A percentile compares a stretch with the other conserved stretches of the same genome.
phyloP scores from a whole-genome alignment of 2,797 vertebrate genomes.

The Momotus momota region DNA sequence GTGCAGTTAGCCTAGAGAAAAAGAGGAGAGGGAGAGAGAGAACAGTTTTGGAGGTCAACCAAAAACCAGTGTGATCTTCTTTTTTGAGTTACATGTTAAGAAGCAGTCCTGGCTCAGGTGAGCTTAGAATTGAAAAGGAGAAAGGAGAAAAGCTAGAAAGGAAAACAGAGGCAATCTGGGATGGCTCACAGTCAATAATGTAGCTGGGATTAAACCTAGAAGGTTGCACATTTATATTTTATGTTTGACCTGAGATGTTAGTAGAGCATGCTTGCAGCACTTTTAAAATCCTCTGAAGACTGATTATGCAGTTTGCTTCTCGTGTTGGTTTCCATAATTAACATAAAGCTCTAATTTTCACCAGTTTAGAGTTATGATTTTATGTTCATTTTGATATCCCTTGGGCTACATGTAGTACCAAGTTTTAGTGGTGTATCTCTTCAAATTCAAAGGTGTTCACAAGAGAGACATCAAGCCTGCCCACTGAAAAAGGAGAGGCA shows the following conservation, averaged over 20 bases:
- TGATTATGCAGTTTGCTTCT: constrained; percentile 40
- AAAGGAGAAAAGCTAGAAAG: neutral
- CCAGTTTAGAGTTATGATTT: constrained; percentile 19
- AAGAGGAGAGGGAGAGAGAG: neutral
- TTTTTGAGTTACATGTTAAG: neutral
- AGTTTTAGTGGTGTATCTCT: neutral
- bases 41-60: neutral
- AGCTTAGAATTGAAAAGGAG: neutral
- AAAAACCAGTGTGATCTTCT: neutral
- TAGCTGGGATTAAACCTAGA: neutral
- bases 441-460: neutral
- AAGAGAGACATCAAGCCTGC: neutral
- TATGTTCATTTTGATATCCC: constrained; percentile 22
- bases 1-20: neutral
- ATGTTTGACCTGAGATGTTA: constrained; percentile 26
- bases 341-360: constrained; percentile 37
- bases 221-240: neutral
- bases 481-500: neutral
- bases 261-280: neutral
- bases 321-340: constrained; percentile 43
- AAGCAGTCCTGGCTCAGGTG: neutral
- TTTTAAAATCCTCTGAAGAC: constrained; percentile 39
- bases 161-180: neutral
- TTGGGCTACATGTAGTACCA: neutral
- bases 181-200: neutral